phyloP scores from a whole-genome alignment of 2,888 invertebrate species.

The Meghimatium bilineatum region DNA sequence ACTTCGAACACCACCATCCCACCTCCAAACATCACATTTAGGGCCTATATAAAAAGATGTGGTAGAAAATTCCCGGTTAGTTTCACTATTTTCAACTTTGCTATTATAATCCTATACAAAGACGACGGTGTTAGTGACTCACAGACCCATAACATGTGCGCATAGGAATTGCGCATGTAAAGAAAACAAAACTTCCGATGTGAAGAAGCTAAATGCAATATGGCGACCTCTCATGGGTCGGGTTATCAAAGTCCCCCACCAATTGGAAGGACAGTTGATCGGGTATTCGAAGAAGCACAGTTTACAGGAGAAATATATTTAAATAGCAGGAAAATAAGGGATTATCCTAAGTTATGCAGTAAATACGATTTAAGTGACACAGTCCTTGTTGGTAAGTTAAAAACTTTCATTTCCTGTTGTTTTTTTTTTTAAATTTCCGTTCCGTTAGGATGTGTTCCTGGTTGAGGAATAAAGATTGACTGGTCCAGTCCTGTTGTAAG shows the following conservation, averaged over 20 bases:
- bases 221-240: slow-evolving; percentile 73
- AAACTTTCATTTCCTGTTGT: neutral
- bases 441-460: neutral
- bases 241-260: slow-evolving; percentile 73
- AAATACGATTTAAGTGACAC: slow-evolving; percentile 93
- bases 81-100: too few relatives aligned
- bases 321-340: slow-evolving; percentile 92
- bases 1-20: too few relatives aligned
- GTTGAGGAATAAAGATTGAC: too few relatives aligned
- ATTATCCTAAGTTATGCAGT: slow-evolving; percentile 89
- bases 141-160: neutral
- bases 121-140: neutral
- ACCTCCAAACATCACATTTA: too few relatives aligned
- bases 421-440: neutral
- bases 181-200: slow-evolving; percentile 57
- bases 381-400: slow-evolving; percentile 89
- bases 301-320: slow-evolving; percentile 93
- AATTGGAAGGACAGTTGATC: slow-evolving; percentile 90
- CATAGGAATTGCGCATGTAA: slow-evolving; percentile 54
- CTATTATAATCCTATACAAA: too few relatives aligned
- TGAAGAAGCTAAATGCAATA: slow-evolving; percentile 60
- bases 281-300: slow-evolving; percentile 94
- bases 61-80: too few relatives aligned
- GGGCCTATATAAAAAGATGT: too few relatives aligned
- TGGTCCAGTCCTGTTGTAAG: too few relatives aligned